Evolutionary conservation across 1,140 invertebrate genomes (phyloP).

Genomic region (Aleiodes sp.): DNA sequence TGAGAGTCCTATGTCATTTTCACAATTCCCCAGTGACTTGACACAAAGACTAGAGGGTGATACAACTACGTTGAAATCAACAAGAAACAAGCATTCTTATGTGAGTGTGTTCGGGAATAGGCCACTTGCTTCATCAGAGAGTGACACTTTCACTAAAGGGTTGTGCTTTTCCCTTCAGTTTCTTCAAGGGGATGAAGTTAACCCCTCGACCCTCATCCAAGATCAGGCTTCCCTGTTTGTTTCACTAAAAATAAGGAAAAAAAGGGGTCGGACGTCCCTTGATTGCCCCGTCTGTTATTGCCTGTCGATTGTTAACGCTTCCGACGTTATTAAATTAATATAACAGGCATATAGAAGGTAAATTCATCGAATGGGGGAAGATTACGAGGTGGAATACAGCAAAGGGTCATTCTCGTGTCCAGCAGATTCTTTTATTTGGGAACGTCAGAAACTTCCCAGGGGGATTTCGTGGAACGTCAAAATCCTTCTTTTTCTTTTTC

Average conservation of each 20-base stretch:
- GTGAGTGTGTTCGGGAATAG: neutral
- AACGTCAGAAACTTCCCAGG: slow-evolving; percentile 44
- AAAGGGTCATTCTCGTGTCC: slow-evolving; percentile 45
- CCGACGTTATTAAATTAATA: slow-evolving; percentile 66
- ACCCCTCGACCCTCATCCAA: neutral
- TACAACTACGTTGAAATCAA: slow-evolving; percentile 64
- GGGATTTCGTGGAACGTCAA: slow-evolving; percentile 39
- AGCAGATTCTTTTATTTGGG: slow-evolving; percentile 53
- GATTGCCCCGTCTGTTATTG: slow-evolving; percentile 62
- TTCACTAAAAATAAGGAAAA: slow-evolving; percentile 29
- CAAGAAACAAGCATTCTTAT: slow-evolving; percentile 57
- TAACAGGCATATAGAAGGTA: slow-evolving; percentile 41
- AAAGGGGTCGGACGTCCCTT: slow-evolving; percentile 52
- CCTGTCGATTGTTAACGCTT: slow-evolving; percentile 63
- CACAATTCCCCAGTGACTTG: slow-evolving; percentile 55
- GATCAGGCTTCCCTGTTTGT: neutral
- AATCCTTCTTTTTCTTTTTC: slow-evolving; percentile 28
- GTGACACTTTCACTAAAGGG: slow-evolving; percentile 50
- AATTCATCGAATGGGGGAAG: slow-evolving; percentile 28
- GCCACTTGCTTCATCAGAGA: slow-evolving; percentile 21
- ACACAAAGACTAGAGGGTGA: slow-evolving; percentile 42
- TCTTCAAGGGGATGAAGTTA: neutral
- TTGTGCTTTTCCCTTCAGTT: slow-evolving; percentile 49
- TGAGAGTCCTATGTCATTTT: too few species aligned
- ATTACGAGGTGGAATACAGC: slow-evolving; percentile 7